A percentile compares a stretch with the other conserved stretches of the same genome.
Conservation (phyloP, 92 coral and sea anemone species). For the Pocillopora grandis region DNA sequence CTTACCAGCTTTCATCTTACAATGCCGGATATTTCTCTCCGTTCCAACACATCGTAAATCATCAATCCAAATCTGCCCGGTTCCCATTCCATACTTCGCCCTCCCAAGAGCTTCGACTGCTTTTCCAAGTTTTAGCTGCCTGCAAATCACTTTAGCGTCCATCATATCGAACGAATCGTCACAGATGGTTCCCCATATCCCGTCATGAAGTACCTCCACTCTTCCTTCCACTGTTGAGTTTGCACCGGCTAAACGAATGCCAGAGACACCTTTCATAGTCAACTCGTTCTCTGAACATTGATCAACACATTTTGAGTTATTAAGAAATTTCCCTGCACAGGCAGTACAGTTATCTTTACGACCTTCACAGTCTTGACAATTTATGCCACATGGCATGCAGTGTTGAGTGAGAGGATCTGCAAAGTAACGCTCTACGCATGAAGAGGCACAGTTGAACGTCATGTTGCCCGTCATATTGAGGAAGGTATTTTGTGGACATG, state of each 20-base stretch:
- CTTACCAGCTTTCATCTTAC: conserved; percentile 65
- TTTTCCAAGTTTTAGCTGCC: conserved; percentile 76
- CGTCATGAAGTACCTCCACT: conserved; percentile 74
- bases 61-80: conserved; percentile 71
- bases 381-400: conserved; percentile 52
- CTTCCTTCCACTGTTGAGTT: conserved; percentile 75
- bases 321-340: conserved; percentile 36
- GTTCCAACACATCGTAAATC: conserved; percentile 74
- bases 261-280: conserved; percentile 62
- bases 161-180: conserved; percentile 70
- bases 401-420: conserved; percentile 24
- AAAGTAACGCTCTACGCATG: conserved; percentile 57
- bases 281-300: conserved; percentile 30
- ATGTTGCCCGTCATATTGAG: conserved; percentile 42
- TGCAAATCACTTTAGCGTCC: conserved; percentile 80
- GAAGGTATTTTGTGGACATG: conserved; percentile 48
- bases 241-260: conserved; percentile 78
- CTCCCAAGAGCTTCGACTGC: conserved; percentile 38
- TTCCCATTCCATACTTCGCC: conserved; percentile 69
- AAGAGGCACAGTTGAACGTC: conserved; percentile 58
- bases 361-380: conserved; percentile 54
- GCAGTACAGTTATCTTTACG: conserved; percentile 56
- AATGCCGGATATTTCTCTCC: conserved; percentile 68
- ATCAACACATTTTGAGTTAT: conserved; percentile 35
- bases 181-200: conserved; percentile 94